These are phyloP conservation scores for Dermolepida albohirtum DNA, from an alignment of 2,888 invertebrate species.

Conservation along the genomic window DNA sequence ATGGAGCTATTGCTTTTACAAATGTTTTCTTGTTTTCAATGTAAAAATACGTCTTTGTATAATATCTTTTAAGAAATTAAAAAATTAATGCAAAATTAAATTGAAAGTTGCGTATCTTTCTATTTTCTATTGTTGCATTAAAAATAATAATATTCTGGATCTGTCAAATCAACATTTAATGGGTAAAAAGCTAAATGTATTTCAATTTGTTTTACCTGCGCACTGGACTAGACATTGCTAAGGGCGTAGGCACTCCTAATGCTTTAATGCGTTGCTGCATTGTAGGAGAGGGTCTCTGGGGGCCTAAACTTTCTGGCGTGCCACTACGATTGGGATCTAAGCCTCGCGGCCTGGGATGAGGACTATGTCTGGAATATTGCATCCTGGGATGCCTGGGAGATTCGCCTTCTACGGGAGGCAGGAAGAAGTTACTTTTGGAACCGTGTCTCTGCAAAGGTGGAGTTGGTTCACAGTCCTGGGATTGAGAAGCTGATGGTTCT, in stretches of 20 bases:
- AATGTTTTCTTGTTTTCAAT: too few species aligned
- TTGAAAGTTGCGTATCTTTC: background rate
- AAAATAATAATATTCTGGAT: conserved; percentile 24
- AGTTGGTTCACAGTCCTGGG: conserved; percentile 93
- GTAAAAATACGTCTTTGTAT: too few species aligned
- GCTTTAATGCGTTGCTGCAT: conserved; percentile 93
- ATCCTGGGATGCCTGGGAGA: conserved; percentile 65
- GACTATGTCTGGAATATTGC: conserved; percentile 81
- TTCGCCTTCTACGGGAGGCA: conserved; percentile 75
- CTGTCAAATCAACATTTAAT: background rate
- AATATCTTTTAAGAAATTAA: too few species aligned
- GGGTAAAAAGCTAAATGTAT: background rate
- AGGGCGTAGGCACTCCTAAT: conserved; percentile 88
- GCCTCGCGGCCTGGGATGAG: conserved; percentile 79
- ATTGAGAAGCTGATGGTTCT: conserved; percentile 91
- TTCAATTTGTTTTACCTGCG: conserved; percentile 74
- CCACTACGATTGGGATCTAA: conserved; percentile 69
- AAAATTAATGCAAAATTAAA: too few species aligned
- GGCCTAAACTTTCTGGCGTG: conserved; percentile 62
- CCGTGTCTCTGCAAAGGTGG: conserved; percentile 87
- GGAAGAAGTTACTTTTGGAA: conserved; percentile 88
- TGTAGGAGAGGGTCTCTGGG: conserved; percentile 78
- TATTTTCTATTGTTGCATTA: background rate
- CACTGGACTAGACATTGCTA: conserved; percentile 88
- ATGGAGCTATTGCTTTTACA: too few species aligned